Conservation (phyloP, 2,888 invertebrate species). For the Artemia sinica region DNA sequence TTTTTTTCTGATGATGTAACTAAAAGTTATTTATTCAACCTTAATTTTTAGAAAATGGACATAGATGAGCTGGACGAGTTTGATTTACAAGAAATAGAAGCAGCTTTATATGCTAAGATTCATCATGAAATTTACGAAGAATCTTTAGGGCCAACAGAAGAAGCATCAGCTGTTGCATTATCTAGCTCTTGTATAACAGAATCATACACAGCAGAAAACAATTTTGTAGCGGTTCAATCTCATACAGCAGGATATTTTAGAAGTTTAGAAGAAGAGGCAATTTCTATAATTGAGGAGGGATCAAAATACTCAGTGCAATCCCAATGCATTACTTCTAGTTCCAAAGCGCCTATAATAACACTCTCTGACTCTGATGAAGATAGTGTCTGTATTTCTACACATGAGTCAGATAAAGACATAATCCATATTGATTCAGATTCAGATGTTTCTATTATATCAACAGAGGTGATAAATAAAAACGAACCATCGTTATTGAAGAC, state of each 20-base stretch:
- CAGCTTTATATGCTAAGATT: constrained; percentile 1
- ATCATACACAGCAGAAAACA: not conserved
- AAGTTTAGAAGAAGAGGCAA: not conserved
- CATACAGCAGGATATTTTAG: not conserved
- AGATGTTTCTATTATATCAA: not conserved
- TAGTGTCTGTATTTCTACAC: not conserved
- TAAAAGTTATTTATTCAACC: no score
- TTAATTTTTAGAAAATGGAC: not conserved
- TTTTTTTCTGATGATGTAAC: no score
- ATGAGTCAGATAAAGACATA: not conserved
- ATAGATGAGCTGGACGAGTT: not conserved
- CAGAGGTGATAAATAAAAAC: no score
- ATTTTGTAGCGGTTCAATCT: not conserved
- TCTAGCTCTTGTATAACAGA: not conserved
- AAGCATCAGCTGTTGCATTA: not conserved
- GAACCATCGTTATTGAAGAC: not conserved
- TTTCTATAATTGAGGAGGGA: no score
- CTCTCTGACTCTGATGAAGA: not conserved
- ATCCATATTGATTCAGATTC: not conserved
- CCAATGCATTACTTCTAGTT: not conserved
- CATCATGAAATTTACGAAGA: constrained; percentile 1
- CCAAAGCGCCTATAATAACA: not conserved
- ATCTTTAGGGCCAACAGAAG: not conserved
- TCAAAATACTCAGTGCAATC: not conserved
- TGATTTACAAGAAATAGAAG: constrained; percentile 2